Evolutionary conservation across 1,140 invertebrate genomes (phyloP), one percentile per base, ranked within the genome.

Genomic region (Heliconius himera): DNA sequence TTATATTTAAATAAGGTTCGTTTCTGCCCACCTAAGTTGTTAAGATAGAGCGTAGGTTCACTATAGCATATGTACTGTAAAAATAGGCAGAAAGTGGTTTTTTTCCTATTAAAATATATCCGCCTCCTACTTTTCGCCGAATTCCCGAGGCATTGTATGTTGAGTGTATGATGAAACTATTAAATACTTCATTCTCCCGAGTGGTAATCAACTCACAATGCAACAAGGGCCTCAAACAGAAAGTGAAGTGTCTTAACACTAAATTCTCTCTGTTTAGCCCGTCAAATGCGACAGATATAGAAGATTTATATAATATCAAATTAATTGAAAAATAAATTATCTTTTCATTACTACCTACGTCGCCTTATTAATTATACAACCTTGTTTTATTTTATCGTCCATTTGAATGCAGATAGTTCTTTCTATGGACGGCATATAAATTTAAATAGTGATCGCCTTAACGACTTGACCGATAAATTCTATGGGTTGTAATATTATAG

Each of bases 361-460:
- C 60, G 60, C 26, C 26, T 66, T n/a, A 29, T 66, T 66, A 66
- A 66, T 66, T 66, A 66, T 66, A 66, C 60, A 66, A 66, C 60
- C 60, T 66, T 66, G 60, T 66, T 66, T 66, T 66, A 66, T 66
- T 66, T 66, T 66, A 66, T 66, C 60, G 60, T 66, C 26, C 26
- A 66, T 66, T 66, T 66, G 60, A 66, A 66, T 66, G 60, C 26
- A 66, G 26, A 66, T 66, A 66, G 60, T 66, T 66, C 60, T 66
- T 29, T 66, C 60, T 26, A 29, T 29, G 5, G 60, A 29, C 11
- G 60, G 26, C 22, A 16, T 66, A 66, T 66, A 66, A 66, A 66
- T 66, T 66, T 66, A 66, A 66, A 29, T 16, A 29, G 26, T 66
- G 60, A 66, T 66, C 60, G 60, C 11, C n/a, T 66, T 66, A 66